Evolutionary conservation across 2,113 vertebrate genomes (phyloP).

Genomic region (Chloebia gouldiae): DNA sequence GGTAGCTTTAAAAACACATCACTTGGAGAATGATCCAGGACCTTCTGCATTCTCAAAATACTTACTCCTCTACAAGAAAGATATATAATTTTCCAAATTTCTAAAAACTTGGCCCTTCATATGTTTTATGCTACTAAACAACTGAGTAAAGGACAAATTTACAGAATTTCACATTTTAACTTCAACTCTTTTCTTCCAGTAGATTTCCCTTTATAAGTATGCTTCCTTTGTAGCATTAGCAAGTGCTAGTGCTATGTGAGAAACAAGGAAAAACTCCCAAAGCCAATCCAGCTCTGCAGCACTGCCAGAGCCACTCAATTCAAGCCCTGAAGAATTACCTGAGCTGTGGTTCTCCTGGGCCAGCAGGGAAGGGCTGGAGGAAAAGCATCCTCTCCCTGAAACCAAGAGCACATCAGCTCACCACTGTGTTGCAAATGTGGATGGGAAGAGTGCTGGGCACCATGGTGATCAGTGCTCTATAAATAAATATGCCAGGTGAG

Average conservation of each 20-base stretch:
- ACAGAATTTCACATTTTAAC: not conserved
- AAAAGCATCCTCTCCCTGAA: not conserved
- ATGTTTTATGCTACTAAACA: not conserved
- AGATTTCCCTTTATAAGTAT: not conserved
- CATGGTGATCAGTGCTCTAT: not conserved
- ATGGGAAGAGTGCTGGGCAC: not conserved
- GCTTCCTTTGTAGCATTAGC: not conserved
- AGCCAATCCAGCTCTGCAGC: not conserved
- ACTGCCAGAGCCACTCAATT: not conserved
- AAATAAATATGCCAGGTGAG: slow-evolving; percentile 22
- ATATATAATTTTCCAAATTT: not conserved
- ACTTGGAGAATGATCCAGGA: not conserved
- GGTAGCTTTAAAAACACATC: not conserved
- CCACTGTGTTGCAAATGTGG: not conserved
- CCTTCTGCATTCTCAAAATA: not conserved
- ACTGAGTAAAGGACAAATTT: not conserved
- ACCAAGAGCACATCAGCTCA: not conserved
- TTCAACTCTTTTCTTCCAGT: not conserved
- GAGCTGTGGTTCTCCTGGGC: not conserved
- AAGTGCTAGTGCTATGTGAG: not conserved
- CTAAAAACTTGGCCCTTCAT: not conserved
- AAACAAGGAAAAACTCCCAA: not conserved
- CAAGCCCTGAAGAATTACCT: not conserved
- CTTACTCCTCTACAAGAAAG: not conserved
- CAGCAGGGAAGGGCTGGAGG: not conserved